Conservation (phyloP, 2,113 vertebrate species). For the Charina bottae region DNA sequence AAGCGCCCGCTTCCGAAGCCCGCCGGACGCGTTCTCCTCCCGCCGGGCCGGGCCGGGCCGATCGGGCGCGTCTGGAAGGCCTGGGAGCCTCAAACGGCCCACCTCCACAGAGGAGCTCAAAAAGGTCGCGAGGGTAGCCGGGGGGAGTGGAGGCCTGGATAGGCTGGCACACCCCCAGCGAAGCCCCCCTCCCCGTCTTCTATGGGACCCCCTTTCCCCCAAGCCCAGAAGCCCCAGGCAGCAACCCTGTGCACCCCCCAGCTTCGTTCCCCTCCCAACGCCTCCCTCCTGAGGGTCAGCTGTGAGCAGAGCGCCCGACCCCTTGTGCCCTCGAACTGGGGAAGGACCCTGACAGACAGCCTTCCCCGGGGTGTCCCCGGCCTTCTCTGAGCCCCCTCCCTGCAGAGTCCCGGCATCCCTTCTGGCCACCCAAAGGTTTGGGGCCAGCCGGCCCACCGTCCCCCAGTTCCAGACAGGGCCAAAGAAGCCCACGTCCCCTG, state of each 20-base stretch:
- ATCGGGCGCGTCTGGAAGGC: too few species aligned
- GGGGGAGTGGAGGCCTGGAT: background rate
- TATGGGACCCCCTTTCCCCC: background rate
- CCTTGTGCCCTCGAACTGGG: too few species aligned
- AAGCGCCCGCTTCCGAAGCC: background rate
- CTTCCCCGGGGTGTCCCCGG: too few species aligned
- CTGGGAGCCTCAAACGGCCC: background rate
- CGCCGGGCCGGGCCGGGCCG: too few species aligned
- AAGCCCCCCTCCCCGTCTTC: background rate
- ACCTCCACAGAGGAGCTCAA: too few species aligned
- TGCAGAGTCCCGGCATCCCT: too few species aligned
- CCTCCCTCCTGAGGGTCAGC: too few species aligned
- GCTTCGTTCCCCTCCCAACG: background rate
- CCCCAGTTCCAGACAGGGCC: background rate
- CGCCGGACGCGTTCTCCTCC: background rate
- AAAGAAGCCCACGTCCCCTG: background rate
- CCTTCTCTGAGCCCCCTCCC: too few species aligned
- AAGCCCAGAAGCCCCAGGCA: background rate
- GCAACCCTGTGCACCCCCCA: too few species aligned
- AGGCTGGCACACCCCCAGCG: background rate
- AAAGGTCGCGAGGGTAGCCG: too few species aligned
- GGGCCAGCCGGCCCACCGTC: background rate
- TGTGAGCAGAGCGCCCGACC: too few species aligned
- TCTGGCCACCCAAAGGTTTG: rapidly evolving
- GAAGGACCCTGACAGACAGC: too few species aligned